These are phyloP conservation scores for Tenebrio molitor DNA, from an alignment of 1,140 invertebrate genomes.

Conservation along the genomic window DNA sequence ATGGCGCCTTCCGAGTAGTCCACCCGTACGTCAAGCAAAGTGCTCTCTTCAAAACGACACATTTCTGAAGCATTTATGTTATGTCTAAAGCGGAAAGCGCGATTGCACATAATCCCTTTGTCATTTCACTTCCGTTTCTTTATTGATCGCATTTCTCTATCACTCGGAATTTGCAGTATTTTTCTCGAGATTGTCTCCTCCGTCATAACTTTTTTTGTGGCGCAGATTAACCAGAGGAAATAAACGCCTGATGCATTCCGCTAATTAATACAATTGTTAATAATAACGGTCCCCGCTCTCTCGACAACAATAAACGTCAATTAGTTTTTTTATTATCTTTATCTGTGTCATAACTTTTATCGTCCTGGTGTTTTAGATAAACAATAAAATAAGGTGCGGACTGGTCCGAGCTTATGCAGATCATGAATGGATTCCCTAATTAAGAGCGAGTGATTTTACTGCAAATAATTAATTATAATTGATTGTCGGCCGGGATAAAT, in stretches of 20 bases:
- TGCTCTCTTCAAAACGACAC: constrained; percentile 46
- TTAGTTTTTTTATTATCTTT: constrained; percentile 8
- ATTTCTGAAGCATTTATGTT: constrained; percentile 46
- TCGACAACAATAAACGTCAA: neutral
- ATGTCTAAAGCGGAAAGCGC: constrained; percentile 45
- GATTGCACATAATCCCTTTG: constrained; percentile 48
- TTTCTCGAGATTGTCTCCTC: too few relatives aligned
- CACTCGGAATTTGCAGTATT: constrained; percentile 35
- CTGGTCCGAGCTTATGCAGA: too few relatives aligned
- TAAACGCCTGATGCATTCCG: too few relatives aligned
- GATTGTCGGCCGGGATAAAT: neutral
- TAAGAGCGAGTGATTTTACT: too few relatives aligned
- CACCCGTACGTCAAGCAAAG: constrained; percentile 44
- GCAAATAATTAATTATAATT: too few relatives aligned
- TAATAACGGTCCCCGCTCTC: too few relatives aligned
- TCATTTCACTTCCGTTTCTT: constrained; percentile 41
- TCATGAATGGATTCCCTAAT: too few relatives aligned
- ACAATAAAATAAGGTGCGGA: too few relatives aligned
- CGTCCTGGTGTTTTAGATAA: neutral
- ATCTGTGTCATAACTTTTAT: neutral
- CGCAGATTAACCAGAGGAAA: too few relatives aligned
- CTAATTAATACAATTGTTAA: too few relatives aligned
- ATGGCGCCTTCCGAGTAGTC: constrained; percentile 46
- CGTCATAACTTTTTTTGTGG: too few relatives aligned
- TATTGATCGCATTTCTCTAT: constrained; percentile 46